Percentiles rank a stretch among this genome's conserved stretches.
Evolutionary conservation across 2,113 vertebrate species (phyloP).

Genomic region (Chamaea fasciata): DNA sequence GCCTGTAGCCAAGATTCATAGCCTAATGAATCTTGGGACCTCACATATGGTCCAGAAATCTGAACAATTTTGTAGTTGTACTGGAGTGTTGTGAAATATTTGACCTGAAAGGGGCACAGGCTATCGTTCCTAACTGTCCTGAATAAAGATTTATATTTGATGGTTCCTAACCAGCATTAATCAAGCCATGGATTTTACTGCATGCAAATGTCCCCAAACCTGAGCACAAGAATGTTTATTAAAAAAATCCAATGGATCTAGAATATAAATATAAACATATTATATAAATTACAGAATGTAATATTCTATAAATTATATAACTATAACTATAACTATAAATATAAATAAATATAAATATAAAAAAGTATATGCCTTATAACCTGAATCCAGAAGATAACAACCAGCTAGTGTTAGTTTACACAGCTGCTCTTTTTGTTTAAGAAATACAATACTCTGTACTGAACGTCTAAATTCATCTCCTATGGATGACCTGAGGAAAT

Average conservation of each 20-base stretch:
- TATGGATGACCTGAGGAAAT: background rate
- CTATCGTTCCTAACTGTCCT: background rate
- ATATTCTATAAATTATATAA: background rate
- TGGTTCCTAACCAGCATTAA: background rate
- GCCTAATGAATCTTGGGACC: background rate
- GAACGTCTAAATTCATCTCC: background rate
- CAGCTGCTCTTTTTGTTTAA: background rate
- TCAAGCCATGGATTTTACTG: background rate
- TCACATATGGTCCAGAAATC: background rate
- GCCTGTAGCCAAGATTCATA: fast-evolving
- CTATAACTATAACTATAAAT: background rate
- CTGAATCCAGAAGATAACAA: background rate
- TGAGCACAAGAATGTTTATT: background rate
- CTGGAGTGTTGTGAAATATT: background rate
- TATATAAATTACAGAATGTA: background rate
- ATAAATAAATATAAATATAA: too few relatives aligned
- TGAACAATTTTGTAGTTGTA: background rate
- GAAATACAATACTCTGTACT: background rate
- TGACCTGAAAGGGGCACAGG: background rate
- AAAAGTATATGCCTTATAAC: background rate
- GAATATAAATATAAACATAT: background rate
- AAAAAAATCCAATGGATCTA: background rate
- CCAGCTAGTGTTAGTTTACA: background rate
- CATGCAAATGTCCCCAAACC: background rate
- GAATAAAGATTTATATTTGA: background rate